Conservation (phyloP, 2,797 vertebrate genomes). For the Thunnus albacares region DNA sequence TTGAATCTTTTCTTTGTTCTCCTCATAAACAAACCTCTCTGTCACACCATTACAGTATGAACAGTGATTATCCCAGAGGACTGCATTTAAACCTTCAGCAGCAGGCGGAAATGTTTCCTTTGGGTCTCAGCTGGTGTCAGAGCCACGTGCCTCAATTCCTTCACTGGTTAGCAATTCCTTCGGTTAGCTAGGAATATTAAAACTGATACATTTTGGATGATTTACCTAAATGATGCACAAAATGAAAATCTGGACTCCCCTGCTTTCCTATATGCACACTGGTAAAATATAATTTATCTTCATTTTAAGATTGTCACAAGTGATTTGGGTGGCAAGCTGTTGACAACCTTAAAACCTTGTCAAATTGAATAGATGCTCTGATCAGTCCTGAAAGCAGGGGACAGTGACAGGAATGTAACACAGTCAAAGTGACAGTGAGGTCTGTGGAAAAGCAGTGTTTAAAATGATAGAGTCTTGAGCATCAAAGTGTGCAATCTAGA, state of each 20-base stretch:
- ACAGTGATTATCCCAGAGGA: constrained; percentile 52
- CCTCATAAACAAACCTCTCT: constrained; percentile 21
- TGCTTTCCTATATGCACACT: background rate
- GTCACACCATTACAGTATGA: constrained; percentile 37
- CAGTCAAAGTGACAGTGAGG: constrained; percentile 8
- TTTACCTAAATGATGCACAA: background rate
- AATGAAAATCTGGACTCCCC: background rate
- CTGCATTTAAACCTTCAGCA: constrained; percentile 70
- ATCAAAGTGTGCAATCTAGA: background rate
- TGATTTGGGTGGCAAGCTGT: constrained; percentile 45
- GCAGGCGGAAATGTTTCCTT: constrained; percentile 60
- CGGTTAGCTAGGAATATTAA: too few species aligned
- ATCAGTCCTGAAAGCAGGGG: constrained; percentile 25
- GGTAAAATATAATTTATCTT: constrained; percentile 57
- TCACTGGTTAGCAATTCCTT: constrained; percentile 32
- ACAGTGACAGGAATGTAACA: background rate
- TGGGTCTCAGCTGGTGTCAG: constrained; percentile 66
- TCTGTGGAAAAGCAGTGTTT: constrained; percentile 15
- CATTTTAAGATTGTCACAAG: constrained; percentile 50
- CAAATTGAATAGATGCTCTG: constrained; percentile 33
- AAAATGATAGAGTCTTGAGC: background rate
- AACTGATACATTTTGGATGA: background rate
- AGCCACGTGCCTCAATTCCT: constrained; percentile 58
- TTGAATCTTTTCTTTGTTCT: constrained; percentile 33
- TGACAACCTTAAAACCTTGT: constrained; percentile 43